Conservation (phyloP, 2,888 invertebrate species). For the Stenodera caucasica region DNA sequence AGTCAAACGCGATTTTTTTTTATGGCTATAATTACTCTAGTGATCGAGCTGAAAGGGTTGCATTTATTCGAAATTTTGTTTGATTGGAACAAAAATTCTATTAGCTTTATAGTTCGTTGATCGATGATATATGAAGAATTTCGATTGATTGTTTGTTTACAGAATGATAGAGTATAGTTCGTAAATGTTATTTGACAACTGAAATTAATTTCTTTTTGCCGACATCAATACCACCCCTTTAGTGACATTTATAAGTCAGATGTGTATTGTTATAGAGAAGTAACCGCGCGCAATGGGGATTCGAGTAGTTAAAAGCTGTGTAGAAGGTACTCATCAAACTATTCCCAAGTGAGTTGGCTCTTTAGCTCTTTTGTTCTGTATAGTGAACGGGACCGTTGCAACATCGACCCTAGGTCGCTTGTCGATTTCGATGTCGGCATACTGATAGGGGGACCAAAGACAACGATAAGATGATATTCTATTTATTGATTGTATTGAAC, state of each 20-base stretch:
- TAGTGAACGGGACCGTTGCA: constrained; percentile 31
- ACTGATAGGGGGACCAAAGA: constrained; percentile 25
- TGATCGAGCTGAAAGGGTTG: no score
- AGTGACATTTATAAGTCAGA: constrained; percentile 57
- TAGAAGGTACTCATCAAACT: constrained; percentile 53
- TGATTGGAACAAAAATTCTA: no score
- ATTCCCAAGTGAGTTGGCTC: constrained; percentile 49
- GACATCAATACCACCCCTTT: constrained; percentile 55
- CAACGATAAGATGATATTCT: constrained; percentile 29
- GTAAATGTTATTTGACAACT: constrained; percentile 53
- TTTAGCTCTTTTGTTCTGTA: constrained; percentile 46
- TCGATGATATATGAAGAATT: background rate
- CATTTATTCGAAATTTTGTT: no score
- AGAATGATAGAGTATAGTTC: constrained; percentile 43
- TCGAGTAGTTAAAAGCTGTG: constrained; percentile 55
- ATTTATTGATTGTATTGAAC: constrained; percentile 47
- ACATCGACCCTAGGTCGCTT: constrained; percentile 15
- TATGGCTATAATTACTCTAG: no score
- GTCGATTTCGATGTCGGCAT: constrained; percentile 21
- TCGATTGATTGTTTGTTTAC: background rate
- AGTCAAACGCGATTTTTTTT: background rate
- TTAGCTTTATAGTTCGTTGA: no score
- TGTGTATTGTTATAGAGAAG: constrained; percentile 56
- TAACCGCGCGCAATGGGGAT: constrained; percentile 51
- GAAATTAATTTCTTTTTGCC: constrained; percentile 55